Base-by-base conservation (phyloP, 2,888 invertebrate species). In the Sphaerophoria rueppellii region DNA sequence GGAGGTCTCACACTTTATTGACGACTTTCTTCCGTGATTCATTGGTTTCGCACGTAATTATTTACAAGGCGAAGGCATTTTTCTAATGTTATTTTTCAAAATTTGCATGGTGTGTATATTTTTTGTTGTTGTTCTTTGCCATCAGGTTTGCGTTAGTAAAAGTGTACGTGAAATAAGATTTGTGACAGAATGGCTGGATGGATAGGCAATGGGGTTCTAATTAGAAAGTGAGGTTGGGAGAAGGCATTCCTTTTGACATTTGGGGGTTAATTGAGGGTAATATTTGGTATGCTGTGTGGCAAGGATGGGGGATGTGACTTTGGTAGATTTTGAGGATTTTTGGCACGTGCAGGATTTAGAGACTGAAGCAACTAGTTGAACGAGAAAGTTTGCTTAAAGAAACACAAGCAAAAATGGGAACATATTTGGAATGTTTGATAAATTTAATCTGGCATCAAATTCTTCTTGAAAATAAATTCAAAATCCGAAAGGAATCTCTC, bases 1-100 rank as follows among this genome's bases (percentile, higher is more conserved):
- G 37, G 37, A 7, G 7, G 60, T 14, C 34, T 48, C 43, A 35
- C 48, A 71, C 57, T 32, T 77, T 85, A 85, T 81, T 80, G 85
- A 85, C 58, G 85, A 74, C 73, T 73, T 77, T 81, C 69, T 81
- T 85, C 35, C 81, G 81, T 85, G 85, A 85, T 85, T 85, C 85
- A 85, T 85, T 77, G 81, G 85, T 85, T 69, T 81, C 76, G 81
- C 85, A 81, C 85, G 85, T 85, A 85, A 81, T 85, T 85, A 85
- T 81, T 76, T 85, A 73, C 72, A 52, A 67, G 74, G 16, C n/a
- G 16, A 48, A 24, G 11, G 61, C 37, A 43, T 61, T 67, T 81
- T 61, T 63, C 9, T n/a, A 37, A 7, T 11, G 14, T 34, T 54
- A 16, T n/a, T 57, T 6, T 58, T 4, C 34, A 34, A 35, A 40